phyloP scores from a whole-genome alignment of 2,888 invertebrate genomes.

The Trissolcus japonicus region DNA sequence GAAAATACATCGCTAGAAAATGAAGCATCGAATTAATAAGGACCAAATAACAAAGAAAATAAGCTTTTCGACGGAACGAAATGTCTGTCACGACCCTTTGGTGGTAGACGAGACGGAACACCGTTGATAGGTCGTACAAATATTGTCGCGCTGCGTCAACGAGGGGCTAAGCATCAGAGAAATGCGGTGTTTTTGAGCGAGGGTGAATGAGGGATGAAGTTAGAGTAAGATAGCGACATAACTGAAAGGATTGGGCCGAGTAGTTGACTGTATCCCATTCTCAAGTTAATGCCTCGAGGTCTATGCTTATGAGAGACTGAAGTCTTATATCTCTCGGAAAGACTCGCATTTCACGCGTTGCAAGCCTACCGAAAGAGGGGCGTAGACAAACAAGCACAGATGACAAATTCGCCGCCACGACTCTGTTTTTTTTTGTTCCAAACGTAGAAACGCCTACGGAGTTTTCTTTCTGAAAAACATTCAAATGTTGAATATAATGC shows the following conservation, averaged over 20 bases:
- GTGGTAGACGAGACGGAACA: constrained; percentile 44
- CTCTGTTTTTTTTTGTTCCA: constrained; percentile 5
- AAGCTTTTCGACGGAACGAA: constrained; percentile 20
- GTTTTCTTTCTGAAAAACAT: background rate
- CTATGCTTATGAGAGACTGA: constrained; percentile 31
- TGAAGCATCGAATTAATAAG: no score
- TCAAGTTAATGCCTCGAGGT: constrained; percentile 52
- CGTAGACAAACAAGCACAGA: constrained; percentile 13
- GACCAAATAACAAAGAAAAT: constrained; percentile 24
- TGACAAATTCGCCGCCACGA: constrained; percentile 19
- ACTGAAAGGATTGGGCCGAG: constrained; percentile 44
- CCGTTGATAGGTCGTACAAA: constrained; percentile 56
- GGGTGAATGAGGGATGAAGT: constrained; percentile 49
- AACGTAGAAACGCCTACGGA: background rate
- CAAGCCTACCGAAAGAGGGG: constrained; percentile 14
- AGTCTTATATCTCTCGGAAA: constrained; percentile 46
- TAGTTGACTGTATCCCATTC: constrained; percentile 29
- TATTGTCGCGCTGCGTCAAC: constrained; percentile 53
- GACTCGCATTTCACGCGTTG: constrained; percentile 51
- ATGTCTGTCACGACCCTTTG: constrained; percentile 49
- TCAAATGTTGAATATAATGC: background rate
- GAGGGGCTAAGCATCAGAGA: constrained; percentile 47
- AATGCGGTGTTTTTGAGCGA: constrained; percentile 46
- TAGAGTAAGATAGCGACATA: constrained; percentile 26
- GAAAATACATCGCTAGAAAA: no score